Percentiles rank a stretch among this genome's conserved stretches.
Conservation (phyloP, 2,797 vertebrate genomes). For the Manis pentadactyla region DNA sequence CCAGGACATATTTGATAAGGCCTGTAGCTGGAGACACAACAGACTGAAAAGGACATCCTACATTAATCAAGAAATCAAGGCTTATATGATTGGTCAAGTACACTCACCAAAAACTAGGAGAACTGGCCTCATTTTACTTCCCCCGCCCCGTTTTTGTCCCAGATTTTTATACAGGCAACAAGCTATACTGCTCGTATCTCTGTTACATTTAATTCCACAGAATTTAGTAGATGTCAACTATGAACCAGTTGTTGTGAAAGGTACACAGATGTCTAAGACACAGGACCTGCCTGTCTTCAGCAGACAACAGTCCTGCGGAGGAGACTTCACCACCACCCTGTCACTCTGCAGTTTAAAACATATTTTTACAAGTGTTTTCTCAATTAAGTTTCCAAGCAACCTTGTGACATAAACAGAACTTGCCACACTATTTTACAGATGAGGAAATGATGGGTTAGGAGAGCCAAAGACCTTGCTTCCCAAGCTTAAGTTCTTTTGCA, state of each 20-base stretch:
- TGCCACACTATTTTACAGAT: not conserved
- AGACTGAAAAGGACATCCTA: not conserved
- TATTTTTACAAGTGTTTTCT: not conserved
- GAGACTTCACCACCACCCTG: not conserved
- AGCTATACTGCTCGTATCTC: not conserved
- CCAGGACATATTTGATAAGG: slow-evolving; percentile 67
- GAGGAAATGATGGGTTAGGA: not conserved
- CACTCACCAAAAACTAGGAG: not conserved
- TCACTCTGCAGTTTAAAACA: not conserved
- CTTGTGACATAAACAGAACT: not conserved
- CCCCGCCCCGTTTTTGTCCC: not conserved
- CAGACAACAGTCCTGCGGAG: not conserved
- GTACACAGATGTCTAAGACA: not conserved
- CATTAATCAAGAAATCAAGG: not conserved
- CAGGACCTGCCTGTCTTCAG: not conserved
- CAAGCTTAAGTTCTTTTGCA: not conserved
- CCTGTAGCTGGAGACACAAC: slow-evolving; percentile 13
- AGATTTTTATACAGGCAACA: slow-evolving; percentile 4
- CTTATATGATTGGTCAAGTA: not conserved
- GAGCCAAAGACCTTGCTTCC: not conserved
- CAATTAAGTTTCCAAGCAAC: slow-evolving; percentile 24
- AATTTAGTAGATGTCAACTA: not conserved
- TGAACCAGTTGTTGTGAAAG: not conserved
- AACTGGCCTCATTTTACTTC: not conserved
- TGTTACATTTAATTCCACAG: slow-evolving; percentile 26